Percentiles rank a stretch among this genome's conserved stretches.
Conservation (phyloP, 1,140 invertebrate genomes). For the Drosophila paulistorum region DNA sequence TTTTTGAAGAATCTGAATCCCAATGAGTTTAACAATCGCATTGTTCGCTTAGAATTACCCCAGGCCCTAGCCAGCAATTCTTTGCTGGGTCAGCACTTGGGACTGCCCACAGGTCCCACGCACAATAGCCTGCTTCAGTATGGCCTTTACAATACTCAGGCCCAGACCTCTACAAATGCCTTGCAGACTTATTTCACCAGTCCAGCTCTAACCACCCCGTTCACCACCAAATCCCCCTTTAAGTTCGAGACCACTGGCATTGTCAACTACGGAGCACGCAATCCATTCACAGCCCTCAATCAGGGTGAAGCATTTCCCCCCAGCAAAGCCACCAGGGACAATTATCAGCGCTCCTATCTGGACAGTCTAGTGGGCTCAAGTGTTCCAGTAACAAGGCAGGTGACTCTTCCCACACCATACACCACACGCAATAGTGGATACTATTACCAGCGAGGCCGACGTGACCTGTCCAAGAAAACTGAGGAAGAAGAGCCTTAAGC, state of each 20-base stretch:
- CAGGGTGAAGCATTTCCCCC: slow-evolving; percentile 77
- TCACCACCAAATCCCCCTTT: slow-evolving; percentile 67
- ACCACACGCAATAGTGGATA: slow-evolving; percentile 53
- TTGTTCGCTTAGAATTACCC: slow-evolving; percentile 84
- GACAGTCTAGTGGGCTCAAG: slow-evolving; percentile 59
- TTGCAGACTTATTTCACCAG: slow-evolving; percentile 66
- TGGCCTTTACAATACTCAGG: slow-evolving; percentile 41
- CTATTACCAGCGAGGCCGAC: slow-evolving; percentile 54
- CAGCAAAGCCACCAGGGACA: slow-evolving; percentile 65
- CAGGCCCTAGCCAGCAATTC: slow-evolving; percentile 33
- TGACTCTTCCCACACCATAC: slow-evolving; percentile 37
- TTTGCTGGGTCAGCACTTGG: slow-evolving; percentile 28
- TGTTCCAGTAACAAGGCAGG: slow-evolving; percentile 18
- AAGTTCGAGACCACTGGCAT: slow-evolving; percentile 65
- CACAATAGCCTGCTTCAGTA: slow-evolving; percentile 63
- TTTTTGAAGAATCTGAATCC: slow-evolving; percentile 86
- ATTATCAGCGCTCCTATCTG: slow-evolving; percentile 63
- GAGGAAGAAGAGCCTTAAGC: slow-evolving; percentile 15
- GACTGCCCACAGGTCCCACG: slow-evolving; percentile 37
- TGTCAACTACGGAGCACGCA: slow-evolving; percentile 56
- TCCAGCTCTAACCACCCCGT: slow-evolving; percentile 52
- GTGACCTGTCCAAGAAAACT: slow-evolving; percentile 17
- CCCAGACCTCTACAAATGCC: slow-evolving; percentile 47
- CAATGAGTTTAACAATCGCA: slow-evolving; percentile 86
- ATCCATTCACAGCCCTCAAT: slow-evolving; percentile 78